Conservation (phyloP, 2,888 invertebrate genomes). For the Crepidodera aurea region DNA sequence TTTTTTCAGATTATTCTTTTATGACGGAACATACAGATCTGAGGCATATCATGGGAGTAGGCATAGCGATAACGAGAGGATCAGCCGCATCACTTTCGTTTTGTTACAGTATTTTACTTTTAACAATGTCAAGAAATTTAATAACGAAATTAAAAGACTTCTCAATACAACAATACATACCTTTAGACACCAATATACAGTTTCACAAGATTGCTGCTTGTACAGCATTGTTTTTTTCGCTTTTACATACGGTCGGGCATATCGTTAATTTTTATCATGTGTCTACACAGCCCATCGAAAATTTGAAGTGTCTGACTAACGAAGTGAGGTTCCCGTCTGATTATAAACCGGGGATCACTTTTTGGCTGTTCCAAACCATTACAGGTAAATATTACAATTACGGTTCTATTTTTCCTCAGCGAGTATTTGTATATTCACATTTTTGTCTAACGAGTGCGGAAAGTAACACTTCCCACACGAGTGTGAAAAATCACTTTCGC, state of each 20-base stretch:
- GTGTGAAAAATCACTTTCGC: no score
- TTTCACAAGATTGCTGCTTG: conserved; percentile 97
- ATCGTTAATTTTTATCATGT: conserved; percentile 98
- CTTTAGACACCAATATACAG: conserved; percentile 93
- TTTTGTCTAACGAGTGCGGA: no score
- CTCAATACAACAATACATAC: conserved; percentile 92
- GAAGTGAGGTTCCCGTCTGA: conserved; percentile 95
- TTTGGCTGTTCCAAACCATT: conserved; percentile 95
- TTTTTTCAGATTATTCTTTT: conserved; percentile 94
- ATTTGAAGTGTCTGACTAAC: conserved; percentile 89
- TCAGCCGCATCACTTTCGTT: conserved; percentile 94
- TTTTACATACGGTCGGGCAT: conserved; percentile 92
- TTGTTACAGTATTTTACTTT: conserved; percentile 87
- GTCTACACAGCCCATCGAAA: conserved; percentile 93
- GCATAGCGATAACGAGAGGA: conserved; percentile 93
- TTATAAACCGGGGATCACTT: conserved; percentile 91
- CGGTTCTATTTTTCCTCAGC: no score
- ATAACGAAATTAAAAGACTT: conserved; percentile 94
- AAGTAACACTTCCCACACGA: no score
- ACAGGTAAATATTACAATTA: conserved; percentile 81
- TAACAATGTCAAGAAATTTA: conserved; percentile 93
- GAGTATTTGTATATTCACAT: no score
- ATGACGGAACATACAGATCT: conserved; percentile 96
- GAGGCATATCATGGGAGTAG: conserved; percentile 96
- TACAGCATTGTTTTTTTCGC: conserved; percentile 91